Base-by-base conservation (phyloP, 2,888 invertebrate species). In the Oegoconia quadripuncta region DNA sequence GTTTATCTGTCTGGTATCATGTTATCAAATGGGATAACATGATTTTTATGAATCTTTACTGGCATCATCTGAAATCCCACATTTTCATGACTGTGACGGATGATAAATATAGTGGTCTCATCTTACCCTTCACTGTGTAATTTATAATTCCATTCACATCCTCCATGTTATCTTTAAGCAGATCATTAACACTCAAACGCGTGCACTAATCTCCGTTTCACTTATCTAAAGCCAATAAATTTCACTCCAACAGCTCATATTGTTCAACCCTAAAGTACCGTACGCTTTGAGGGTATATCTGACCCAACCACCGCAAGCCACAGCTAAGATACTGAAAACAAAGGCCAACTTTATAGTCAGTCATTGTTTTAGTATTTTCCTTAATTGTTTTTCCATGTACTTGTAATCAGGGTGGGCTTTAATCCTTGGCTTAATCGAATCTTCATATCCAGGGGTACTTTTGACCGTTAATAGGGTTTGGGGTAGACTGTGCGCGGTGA, bases 321-420 rank as follows among this genome's bases (percentile, higher is more conserved):
- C 18, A 59, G 60, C 62, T 72, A 78, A 80, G 81, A 81, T 76
- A 80, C 68, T 67, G 67, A 58, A 72, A 71, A 79, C 82, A 81
- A 80, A 77, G 74, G 66, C 73, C 42, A 77, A 82, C 74, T 81
- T 78, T 79, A 78, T 69, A 75, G 66, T 71, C 64, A 63, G 69
- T 79, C 81, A 81, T 83, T 81, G 82, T 81, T 75, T 71, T 63
- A 74, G 72, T 69, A 74, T 76, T 74, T 76, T 71, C 74, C 69
- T 71, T 83, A 83, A 84, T 84, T 84, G 84, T 84, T 84, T 84
- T 84, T 83, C 84, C 81, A 70, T 84, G 83, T 83, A 73, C 56
- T 67, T 68, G 64, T 75, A 70, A 79, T 74, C 76, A 59, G 78
- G 74, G 72, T 66, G 59, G 56, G 50, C 16, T 15, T 63, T 79